phyloP scores from a whole-genome alignment of 2,888 invertebrate genomes.

The Nephrotoma flavescens region DNA sequence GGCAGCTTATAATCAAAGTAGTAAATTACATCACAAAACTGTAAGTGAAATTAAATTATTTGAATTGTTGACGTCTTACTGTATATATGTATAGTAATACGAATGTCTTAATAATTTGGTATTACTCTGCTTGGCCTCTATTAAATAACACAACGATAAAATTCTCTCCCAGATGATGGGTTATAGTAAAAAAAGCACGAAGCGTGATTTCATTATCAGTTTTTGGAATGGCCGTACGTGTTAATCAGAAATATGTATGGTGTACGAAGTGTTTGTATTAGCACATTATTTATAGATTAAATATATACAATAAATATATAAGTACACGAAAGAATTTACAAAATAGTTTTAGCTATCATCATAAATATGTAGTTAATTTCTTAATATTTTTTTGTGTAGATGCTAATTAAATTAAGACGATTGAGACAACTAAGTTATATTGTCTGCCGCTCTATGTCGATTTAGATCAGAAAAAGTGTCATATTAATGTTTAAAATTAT shows the following conservation, averaged over 20 bases:
- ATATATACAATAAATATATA: no score
- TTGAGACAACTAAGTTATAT: neutral
- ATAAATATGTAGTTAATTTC: neutral
- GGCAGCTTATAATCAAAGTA: conserved; percentile 50
- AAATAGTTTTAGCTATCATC: neutral
- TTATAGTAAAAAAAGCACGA: no score
- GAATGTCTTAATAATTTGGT: no score
- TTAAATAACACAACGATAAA: no score
- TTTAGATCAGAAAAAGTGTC: neutral
- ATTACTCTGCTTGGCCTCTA: no score
- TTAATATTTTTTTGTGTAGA: neutral
- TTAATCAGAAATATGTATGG: no score
- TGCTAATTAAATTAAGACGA: neutral
- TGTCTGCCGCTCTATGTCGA: neutral
- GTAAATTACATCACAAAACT: conserved; percentile 65
- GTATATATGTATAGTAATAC: neutral
- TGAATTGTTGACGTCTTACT: neutral
- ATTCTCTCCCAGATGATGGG: no score
- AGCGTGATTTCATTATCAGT: no score
- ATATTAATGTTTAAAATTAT: no score
- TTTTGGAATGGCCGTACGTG: no score
- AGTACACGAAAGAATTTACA: neutral
- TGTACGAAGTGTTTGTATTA: no score
- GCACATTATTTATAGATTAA: no score
- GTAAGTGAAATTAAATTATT: conserved; percentile 32